Base-by-base conservation (phyloP, 2,113 vertebrate genomes). In the Pachycephala philippinensis region DNA sequence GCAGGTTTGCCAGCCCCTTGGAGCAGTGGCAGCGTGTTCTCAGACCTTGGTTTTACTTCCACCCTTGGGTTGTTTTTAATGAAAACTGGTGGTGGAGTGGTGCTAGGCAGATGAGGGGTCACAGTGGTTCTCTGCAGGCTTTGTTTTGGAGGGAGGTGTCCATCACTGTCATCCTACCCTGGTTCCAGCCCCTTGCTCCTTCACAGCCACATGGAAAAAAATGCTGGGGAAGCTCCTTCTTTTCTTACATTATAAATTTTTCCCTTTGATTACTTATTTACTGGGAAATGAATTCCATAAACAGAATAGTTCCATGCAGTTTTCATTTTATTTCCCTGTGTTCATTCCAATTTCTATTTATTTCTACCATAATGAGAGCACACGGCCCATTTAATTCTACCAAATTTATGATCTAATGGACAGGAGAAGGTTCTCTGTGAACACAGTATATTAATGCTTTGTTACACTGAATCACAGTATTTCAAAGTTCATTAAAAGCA, bases 291-390 rank as follows among this genome's bases (percentile, higher is more conserved):
- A 86, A 79, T 88, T 54, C 40, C 65, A 59, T 88, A 74, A 94
- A 33, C 30, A 75, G 65, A 90, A 59, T 28, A 78, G 63, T 75
- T 92, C n/a, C 49, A 30, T 44, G 57, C 78, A 84, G 65, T 93
- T 92, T 94, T 90, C 16, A 6, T 79, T 94, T 93, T 87, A 86
- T 95, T 92, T 95, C 84, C 87, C 45, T 49, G 44, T 42, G 69
- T 92, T 95, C 77, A 35, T 92, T 90, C 68, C 54, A 57, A 37
- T 96, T 84, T 81, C 71, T 93, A 28, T 96, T 95, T 91, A 93
- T 93, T 92, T 94, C 66, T 68, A 23, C 86, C 87, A 64, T 81
- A 94, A 92, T 96, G 93, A 92, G 37, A 94, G 83, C 39, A 47
- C 86, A 68, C 2, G 33, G 80, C 91, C 90, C 88, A 89, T 94